Evolutionary conservation across 30 jellyfish, hydroid and myxozoan species (phyloP).

Genomic region (Aurelia sp.): DNA sequence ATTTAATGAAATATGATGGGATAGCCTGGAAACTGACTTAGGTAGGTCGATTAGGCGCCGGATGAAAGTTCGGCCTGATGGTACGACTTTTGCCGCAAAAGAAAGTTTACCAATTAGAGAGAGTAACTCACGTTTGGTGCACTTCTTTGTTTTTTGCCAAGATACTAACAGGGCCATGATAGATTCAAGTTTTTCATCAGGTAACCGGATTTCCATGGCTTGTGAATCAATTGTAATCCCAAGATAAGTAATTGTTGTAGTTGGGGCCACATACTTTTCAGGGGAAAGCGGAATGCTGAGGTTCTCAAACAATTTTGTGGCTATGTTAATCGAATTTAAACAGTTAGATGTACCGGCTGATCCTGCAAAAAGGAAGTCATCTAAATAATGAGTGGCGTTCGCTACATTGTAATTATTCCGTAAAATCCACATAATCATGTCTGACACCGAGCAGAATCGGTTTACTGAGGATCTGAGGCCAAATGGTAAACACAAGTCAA

Average conservation of each 20-base stretch:
- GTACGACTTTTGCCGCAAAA: too few species aligned
- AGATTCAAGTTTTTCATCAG: too few species aligned
- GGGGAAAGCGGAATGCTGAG: background rate
- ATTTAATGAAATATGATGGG: too few species aligned
- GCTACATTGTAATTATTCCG: background rate
- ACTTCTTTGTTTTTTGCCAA: too few species aligned
- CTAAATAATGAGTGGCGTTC: background rate
- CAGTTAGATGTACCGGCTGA: background rate
- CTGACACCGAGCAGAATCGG: conserved; percentile 3
- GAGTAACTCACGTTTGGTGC: too few species aligned
- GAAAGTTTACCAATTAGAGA: too few species aligned
- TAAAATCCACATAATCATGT: background rate
- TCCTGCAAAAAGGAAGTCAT: background rate
- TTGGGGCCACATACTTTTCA: background rate
- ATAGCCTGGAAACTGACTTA: too few species aligned
- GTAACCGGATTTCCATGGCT: too few species aligned
- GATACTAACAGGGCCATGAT: too few species aligned
- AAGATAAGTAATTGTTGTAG: background rate
- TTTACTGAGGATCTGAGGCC: conserved; percentile 78
- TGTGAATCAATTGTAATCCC: background rate
- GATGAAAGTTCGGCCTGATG: too few species aligned
- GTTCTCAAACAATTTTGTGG: background rate
- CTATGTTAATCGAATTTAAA: background rate
- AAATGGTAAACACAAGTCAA: conserved; percentile 74
- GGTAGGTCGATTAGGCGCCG: too few species aligned